Conservation (phyloP, 2,888 invertebrate species). For the Onchidella celtica region DNA sequence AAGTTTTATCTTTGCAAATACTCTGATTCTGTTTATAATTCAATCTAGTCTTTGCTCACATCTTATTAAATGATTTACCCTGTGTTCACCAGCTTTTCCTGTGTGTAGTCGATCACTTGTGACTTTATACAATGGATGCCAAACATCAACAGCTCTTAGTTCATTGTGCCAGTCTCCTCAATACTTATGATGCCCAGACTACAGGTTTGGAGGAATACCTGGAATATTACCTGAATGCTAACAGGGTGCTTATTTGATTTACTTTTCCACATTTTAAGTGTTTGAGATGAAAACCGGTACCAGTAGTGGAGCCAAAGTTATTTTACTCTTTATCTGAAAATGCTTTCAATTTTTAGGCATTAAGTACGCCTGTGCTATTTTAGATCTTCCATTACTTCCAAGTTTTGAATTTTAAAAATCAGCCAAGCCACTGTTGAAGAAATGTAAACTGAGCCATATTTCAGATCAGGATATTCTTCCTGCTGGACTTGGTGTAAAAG, state of each 20-base stretch:
- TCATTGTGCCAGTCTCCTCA: constrained; percentile 69
- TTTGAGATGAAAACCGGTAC: background rate
- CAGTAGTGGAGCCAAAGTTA: background rate
- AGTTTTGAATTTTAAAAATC: too few relatives aligned
- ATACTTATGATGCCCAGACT: constrained; percentile 69
- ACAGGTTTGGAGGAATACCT: constrained; percentile 73
- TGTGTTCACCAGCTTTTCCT: constrained; percentile 12
- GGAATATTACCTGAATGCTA: constrained; percentile 64
- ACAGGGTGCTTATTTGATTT: constrained; percentile 54
- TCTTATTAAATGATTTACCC: too few relatives aligned
- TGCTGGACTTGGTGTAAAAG: too few relatives aligned
- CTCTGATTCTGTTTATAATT: too few relatives aligned
- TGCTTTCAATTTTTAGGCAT: background rate
- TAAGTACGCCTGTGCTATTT: too few relatives aligned
- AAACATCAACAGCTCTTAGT: constrained; percentile 67
- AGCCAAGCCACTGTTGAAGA: too few relatives aligned
- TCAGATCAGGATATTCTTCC: too few relatives aligned
- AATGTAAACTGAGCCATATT: too few relatives aligned
- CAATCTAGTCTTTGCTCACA: too few relatives aligned
- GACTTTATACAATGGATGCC: constrained; percentile 54
- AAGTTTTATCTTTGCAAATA: too few relatives aligned
- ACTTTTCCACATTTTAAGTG: background rate
- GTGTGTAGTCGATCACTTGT: background rate
- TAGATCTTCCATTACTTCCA: too few relatives aligned
- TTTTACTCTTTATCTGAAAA: background rate